Percentiles rank a stretch among this genome's conserved stretches.
Evolutionary conservation across 2,113 vertebrate species (phyloP).

Genomic region (Neomonachus schauinslandi): DNA sequence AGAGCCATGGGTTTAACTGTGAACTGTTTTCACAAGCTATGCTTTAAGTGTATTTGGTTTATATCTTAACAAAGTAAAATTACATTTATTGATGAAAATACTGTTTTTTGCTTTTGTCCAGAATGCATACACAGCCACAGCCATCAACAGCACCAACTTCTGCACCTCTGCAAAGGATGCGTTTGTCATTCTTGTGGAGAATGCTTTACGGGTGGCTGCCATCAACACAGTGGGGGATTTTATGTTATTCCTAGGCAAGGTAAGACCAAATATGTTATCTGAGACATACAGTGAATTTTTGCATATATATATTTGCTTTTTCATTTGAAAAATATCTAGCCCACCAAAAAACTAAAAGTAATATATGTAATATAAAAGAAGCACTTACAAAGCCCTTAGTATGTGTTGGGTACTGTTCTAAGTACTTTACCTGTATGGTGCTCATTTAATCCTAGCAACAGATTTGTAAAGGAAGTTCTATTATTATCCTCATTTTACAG

Average conservation of each 20-base stretch:
- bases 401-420: neutral
- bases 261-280: slow-evolving; percentile 76
- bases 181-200: slow-evolving; percentile 98
- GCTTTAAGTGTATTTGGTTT: neutral
- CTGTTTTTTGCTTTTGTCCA: slow-evolving; percentile 78
- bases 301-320: neutral
- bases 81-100: neutral
- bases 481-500: slow-evolving; percentile 13
- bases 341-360: neutral
- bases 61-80: neutral
- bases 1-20: neutral
- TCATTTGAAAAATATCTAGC: neutral
- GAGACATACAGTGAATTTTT: neutral
- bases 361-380: neutral
- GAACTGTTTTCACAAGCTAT: neutral
- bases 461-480: neutral
- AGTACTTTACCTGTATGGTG: neutral
- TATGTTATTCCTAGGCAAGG: slow-evolving; percentile 98
- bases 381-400: neutral
- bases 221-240: slow-evolving; percentile 99
- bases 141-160: slow-evolving; percentile 99
- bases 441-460: slow-evolving; percentile 11
- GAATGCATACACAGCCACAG: slow-evolving; percentile 99
- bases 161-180: slow-evolving; percentile 98
- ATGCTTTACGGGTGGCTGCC: slow-evolving; percentile 96